A percentile compares a stretch with the other conserved stretches of the same genome.
phyloP scores from a whole-genome alignment of 2,797 vertebrate genomes.

The Paramormyrops hopkinsi region DNA sequence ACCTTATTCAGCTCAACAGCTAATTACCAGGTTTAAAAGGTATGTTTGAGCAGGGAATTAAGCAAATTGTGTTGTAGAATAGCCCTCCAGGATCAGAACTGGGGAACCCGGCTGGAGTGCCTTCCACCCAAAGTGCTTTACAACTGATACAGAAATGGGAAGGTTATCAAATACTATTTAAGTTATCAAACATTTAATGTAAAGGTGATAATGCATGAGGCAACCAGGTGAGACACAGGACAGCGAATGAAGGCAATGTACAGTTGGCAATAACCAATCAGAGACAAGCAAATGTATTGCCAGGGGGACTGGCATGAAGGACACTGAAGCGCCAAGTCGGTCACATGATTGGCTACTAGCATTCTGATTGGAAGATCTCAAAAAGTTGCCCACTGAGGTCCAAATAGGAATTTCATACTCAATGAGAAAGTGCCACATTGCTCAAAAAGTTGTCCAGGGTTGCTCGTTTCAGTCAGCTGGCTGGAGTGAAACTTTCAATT shows the following conservation, averaged over 20 bases:
- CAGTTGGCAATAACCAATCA: neutral
- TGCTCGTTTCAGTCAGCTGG: neutral
- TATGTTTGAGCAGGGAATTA: neutral
- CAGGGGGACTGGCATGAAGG: neutral
- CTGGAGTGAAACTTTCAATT: neutral
- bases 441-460: neutral
- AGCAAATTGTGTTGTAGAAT: neutral
- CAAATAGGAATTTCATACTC: neutral
- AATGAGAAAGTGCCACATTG: neutral
- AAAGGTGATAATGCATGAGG: neutral
- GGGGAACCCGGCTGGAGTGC: neutral
- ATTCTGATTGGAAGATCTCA: neutral
- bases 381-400: neutral
- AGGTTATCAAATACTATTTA: neutral
- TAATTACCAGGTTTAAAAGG: neutral
- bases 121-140: neutral
- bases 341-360: neutral
- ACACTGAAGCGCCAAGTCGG: neutral
- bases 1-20: neutral
- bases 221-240: neutral
- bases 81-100: neutral
- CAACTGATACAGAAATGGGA: neutral
- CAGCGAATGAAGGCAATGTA: neutral
- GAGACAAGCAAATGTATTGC: neutral
- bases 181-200: neutral